Base-by-base conservation (phyloP, 92 coral and sea anemone species). In the Phenganax marumi region DNA sequence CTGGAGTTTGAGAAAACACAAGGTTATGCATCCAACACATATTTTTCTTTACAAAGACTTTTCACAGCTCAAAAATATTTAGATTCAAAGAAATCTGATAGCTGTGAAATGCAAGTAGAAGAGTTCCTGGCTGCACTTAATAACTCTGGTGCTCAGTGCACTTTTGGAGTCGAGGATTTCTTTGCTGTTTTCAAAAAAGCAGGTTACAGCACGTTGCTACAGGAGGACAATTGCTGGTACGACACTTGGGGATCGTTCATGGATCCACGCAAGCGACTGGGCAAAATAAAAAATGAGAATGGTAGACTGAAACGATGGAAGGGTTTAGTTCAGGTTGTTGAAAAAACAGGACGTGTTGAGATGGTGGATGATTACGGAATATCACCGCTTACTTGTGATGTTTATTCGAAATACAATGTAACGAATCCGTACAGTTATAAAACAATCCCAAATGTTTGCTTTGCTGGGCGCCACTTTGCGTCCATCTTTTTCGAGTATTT, bases 341-440 rank as follows among this genome's bases (percentile, higher is more conserved):
- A 14, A 72, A 73, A 10, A 50, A 64, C 0, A 87, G 92, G 19
- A 53, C 52, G 8, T 63, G 23, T 8, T 73, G 78, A 62, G 19
- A 62, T 52, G 33, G 73, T 92, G 16, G 93, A 92, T 69, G 88
- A 89, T 50, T 86, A 77, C 52, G 98, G 97, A 2, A 81, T 94
- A 8, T 90, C 71, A 26, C 75, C 53, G n/a, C 75, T 94, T 10
- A 84, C 98, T 8, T 94, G 98, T 65, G 91, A 91, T 46, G 79
- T 72, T 23, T 79, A 86, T 43, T 84, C 76, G 51, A 77, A 62
- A 17, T 86, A 77, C 8, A 97, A 97, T 3, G 50, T 70, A 43
- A 80, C 91, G 16, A 94, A 92, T 70, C 91, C 93, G 56, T 94
- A 88, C 75, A 70, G 76, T 17, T 68, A 47, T 1, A 82, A 74